These are phyloP conservation scores for Okamejei kenojei DNA, from an alignment of 2,797 vertebrate genomes.

Conservation along the genomic window DNA sequence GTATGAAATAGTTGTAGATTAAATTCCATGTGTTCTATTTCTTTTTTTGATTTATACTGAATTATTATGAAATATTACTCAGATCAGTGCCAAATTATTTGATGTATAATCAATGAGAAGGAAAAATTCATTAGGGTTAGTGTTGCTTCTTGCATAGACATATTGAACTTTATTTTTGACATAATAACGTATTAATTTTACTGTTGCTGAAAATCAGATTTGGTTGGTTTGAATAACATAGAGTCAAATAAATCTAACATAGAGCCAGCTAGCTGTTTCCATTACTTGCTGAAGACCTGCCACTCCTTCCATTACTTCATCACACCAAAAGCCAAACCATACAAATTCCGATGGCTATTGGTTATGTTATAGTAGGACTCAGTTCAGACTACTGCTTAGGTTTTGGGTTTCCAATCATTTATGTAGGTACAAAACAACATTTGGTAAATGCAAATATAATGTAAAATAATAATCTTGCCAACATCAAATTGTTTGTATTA, in stretches of 20 bases:
- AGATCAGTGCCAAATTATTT: neutral
- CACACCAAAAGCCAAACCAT: slow-evolving; percentile 19
- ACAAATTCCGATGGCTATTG: neutral
- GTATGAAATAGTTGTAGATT: neutral
- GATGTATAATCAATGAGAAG: neutral
- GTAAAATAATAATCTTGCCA: neutral
- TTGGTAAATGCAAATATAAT: neutral
- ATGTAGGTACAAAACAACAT: neutral
- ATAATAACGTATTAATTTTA: neutral
- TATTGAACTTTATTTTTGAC: neutral
- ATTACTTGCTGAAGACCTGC: slow-evolving; percentile 18
- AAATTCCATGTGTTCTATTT: neutral
- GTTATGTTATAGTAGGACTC: slow-evolving; percentile 18
- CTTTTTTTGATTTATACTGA: neutral
- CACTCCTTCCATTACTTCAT: slow-evolving; percentile 27
- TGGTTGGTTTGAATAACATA: neutral
- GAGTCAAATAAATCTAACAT: slow-evolving; percentile 25
- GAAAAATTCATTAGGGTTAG: neutral
- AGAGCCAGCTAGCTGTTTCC: neutral
- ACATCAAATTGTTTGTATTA: neutral
- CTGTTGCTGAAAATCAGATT: neutral
- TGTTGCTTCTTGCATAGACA: slow-evolving; percentile 1
- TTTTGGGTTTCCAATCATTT: slow-evolving; percentile 15
- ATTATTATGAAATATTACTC: neutral
- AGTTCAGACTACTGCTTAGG: slow-evolving; percentile 13